These are phyloP conservation scores for Brachypalpus laphriformis DNA, from an alignment of 2,888 invertebrate genomes.

Conservation along the genomic window DNA sequence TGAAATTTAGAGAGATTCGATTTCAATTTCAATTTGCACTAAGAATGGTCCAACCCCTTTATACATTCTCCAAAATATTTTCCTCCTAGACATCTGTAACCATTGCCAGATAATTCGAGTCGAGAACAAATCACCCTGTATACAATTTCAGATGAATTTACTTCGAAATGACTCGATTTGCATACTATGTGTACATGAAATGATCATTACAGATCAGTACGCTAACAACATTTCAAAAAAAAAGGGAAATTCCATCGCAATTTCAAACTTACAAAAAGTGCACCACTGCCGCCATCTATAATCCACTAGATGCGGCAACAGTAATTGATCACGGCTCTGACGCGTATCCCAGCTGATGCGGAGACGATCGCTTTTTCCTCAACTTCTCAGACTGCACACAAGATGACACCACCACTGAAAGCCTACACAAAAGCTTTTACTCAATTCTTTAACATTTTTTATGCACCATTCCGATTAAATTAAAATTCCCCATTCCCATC, in stretches of 20 bases:
- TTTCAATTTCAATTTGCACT: too few relatives aligned
- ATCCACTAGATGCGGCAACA: constrained; percentile 51
- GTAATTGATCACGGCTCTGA: constrained; percentile 3
- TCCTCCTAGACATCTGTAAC: too few relatives aligned
- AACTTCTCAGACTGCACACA: background rate
- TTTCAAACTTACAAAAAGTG: constrained; percentile 23
- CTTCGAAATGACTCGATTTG: too few relatives aligned
- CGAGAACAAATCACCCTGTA: too few relatives aligned
- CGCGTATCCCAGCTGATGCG: constrained; percentile 13
- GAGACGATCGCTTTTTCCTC: background rate
- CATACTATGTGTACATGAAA: too few relatives aligned
- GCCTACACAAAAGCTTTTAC: constrained; percentile 2
- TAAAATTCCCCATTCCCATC: constrained; percentile 2
- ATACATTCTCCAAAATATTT: too few relatives aligned
- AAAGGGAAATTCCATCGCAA: background rate
- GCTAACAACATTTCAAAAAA: too few relatives aligned
- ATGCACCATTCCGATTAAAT: background rate
- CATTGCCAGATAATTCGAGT: too few relatives aligned
- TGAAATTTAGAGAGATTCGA: too few relatives aligned
- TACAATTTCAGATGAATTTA: too few relatives aligned
- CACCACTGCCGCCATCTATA: constrained; percentile 56
- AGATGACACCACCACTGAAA: constrained; percentile 24
- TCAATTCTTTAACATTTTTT: background rate
- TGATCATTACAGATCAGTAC: too few relatives aligned
- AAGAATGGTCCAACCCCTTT: too few relatives aligned